Evolutionary conservation across 2,888 invertebrate genomes (phyloP), one percentile per base, ranked within the genome.

Genomic region (Drosophila suboccidentalis): DNA sequence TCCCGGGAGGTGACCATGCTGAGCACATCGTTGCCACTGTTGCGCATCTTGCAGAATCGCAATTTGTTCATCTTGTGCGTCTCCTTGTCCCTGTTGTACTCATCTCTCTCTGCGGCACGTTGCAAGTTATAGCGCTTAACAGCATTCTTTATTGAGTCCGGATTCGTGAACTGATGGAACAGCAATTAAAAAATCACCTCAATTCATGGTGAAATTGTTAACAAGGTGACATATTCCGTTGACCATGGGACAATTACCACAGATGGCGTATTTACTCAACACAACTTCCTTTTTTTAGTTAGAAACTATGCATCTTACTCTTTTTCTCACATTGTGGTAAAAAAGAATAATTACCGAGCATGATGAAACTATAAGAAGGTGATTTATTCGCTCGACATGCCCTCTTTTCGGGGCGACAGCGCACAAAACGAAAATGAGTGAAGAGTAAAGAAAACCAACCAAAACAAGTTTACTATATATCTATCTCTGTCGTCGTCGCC

Each of bases 131-230:
- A 72, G 10, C 84, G 90, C 36, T 78, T 75, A 0, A 88, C 83
- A 19, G 83, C 79, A 26, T 83, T 76, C 10, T 78, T 80, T 13
- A 90, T 84, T 4, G 78, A 79, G 9, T 87, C 87, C 2, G 88
- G 81, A 6, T 82, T 80, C 1, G 76, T 8, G 9, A 80, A 86
- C 89, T 86, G 19, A 0, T 11, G n/a, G 4, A 9, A 29, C 4
- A 13, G 11, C 6, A 3, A 32, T 38, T 17, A 41, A 8, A 11
- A 0, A 22, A 2, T 4, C 8, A 5, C 5, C 4, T 4, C 11
- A 1, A 1, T 5, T 26, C 15, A 15, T 15, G 15, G 15, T 17
- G 6, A 38, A 8, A n/a, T 38, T 38, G 8, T n/a, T 38, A 38
- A 6, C 4, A n/a, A n/a, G 36, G n/a, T 38, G 36, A 38, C n/a